A percentile compares a stretch with the other conserved stretches of the same genome.
These are phyloP conservation scores for Lepeophtheirus salmonis DNA, from an alignment of 1,140 invertebrate species.

Conservation along the genomic window DNA sequence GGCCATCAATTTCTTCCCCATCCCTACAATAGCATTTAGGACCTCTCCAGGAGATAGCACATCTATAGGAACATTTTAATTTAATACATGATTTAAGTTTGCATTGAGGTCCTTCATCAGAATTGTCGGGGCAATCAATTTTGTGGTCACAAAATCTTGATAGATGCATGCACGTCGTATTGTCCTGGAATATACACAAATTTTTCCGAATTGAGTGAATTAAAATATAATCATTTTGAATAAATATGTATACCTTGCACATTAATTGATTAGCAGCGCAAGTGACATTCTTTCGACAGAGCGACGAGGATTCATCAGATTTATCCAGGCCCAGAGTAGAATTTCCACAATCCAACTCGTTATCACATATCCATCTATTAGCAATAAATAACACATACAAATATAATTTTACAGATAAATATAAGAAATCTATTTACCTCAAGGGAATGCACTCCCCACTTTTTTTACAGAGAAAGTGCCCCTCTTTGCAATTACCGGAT, in stretches of 20 bases:
- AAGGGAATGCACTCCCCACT: conserved; percentile 3
- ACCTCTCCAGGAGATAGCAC: conserved; percentile 42
- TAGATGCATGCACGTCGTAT: conserved; percentile 17
- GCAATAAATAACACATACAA: conserved; percentile 65
- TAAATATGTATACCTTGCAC: conserved; percentile 24
- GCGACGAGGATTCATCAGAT: conserved; percentile 56
- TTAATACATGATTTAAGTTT: conserved; percentile 29
- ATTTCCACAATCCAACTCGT: conserved; percentile 69
- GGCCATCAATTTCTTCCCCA: conserved; percentile 45
- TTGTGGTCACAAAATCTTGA: conserved; percentile 15
- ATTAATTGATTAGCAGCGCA: background rate
- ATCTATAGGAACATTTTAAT: conserved; percentile 43
- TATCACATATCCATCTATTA: conserved; percentile 84
- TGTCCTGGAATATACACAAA: conserved; percentile 13
- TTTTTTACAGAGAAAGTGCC: conserved; percentile 10
- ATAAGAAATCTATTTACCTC: background rate
- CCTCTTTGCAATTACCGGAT: background rate
- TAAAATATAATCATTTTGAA: conserved; percentile 1
- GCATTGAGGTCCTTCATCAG: conserved; percentile 23
- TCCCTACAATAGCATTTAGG: conserved; percentile 49
- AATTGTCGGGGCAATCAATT: conserved; percentile 30
- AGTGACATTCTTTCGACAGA: background rate
- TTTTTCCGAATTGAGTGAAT: too few species aligned
- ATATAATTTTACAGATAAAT: background rate
- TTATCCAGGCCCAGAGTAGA: conserved; percentile 36